These are phyloP conservation scores for Nipponia nippon DNA, from an alignment of 2,113 vertebrate species.

Conservation along the genomic window DNA sequence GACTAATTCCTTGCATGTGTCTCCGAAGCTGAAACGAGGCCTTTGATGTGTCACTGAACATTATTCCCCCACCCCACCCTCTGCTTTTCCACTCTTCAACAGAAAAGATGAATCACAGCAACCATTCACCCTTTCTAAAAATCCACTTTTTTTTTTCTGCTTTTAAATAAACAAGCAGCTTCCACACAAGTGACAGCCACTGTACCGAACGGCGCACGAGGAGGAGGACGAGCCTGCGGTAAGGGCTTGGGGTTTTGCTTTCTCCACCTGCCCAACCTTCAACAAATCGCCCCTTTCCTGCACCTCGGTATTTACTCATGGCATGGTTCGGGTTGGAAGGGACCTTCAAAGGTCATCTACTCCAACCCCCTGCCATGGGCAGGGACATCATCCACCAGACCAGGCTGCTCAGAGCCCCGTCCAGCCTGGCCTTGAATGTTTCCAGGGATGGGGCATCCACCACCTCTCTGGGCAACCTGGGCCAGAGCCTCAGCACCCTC, in stretches of 20 bases:
- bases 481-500: not conserved
- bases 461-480: not conserved
- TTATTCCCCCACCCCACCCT: conserved; percentile 25
- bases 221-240: not conserved
- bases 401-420: accelerated
- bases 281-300: not conserved
- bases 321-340: not conserved
- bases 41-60: conserved; percentile 53
- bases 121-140: conserved; percentile 21
- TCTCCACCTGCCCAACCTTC: not conserved
- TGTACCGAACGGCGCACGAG: accelerated
- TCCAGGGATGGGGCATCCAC: not conserved
- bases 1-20: conserved; percentile 25
- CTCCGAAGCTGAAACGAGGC: not conserved
- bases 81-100: conserved; percentile 39
- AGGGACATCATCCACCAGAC: accelerated
- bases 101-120: conserved; percentile 60
- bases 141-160: not conserved
- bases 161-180: not conserved
- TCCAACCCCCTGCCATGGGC: not conserved
- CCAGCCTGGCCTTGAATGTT: not conserved
- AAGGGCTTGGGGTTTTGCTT: not conserved
- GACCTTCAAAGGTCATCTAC: accelerated
- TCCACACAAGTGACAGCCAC: accelerated
- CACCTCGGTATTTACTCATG: not conserved